A percentile compares a stretch with the other conserved stretches of the same genome.
These are phyloP conservation scores for Spodoptera littoralis DNA, from an alignment of 2,888 invertebrate species.

Conservation along the genomic window DNA sequence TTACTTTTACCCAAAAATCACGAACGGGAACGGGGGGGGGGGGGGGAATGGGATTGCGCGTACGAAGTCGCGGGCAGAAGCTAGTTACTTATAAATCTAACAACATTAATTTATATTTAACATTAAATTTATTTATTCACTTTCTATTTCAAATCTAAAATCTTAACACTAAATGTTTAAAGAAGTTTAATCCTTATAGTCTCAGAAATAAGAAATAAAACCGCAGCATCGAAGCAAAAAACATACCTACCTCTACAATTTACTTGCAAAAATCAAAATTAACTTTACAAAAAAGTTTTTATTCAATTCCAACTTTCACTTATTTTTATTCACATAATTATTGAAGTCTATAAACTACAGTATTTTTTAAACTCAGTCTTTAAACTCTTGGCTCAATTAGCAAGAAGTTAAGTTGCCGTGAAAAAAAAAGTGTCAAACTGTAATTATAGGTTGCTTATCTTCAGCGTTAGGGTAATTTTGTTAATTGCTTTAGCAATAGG, in stretches of 20 bases:
- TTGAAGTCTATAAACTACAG: slow-evolving; percentile 40
- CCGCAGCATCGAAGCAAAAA: slow-evolving; percentile 31
- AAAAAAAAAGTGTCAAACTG: slow-evolving; percentile 54
- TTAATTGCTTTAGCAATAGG: slow-evolving; percentile 84
- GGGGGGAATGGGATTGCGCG: too few species aligned
- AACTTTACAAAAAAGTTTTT: slow-evolving; percentile 46
- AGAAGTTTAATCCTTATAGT: slow-evolving; percentile 24
- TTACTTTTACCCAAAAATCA: too few species aligned
- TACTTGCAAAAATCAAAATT: slow-evolving; percentile 49
- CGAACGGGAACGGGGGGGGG: too few species aligned
- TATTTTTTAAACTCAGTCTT: slow-evolving; percentile 35
- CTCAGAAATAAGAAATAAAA: slow-evolving; percentile 23
- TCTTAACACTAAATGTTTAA: slow-evolving; percentile 29
- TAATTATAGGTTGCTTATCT: slow-evolving; percentile 79
- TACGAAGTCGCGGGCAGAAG: too few species aligned
- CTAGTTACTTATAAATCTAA: slow-evolving; percentile 15
- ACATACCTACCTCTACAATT: slow-evolving; percentile 36
- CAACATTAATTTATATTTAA: slow-evolving; percentile 9
- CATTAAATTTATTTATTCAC: slow-evolving; percentile 13
- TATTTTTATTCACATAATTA: slow-evolving; percentile 43
- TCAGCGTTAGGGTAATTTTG: slow-evolving; percentile 75
- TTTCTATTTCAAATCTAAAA: slow-evolving; percentile 26
- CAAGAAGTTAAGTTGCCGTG: slow-evolving; percentile 70
- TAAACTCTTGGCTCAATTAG: slow-evolving; percentile 62
- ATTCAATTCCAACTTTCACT: slow-evolving; percentile 31